Percentiles rank a stretch among this genome's conserved stretches.
These are phyloP conservation scores for Zoroaster sp. DNA, from an alignment of 53 echinoderm and acorn worm species.

Conservation along the genomic window DNA sequence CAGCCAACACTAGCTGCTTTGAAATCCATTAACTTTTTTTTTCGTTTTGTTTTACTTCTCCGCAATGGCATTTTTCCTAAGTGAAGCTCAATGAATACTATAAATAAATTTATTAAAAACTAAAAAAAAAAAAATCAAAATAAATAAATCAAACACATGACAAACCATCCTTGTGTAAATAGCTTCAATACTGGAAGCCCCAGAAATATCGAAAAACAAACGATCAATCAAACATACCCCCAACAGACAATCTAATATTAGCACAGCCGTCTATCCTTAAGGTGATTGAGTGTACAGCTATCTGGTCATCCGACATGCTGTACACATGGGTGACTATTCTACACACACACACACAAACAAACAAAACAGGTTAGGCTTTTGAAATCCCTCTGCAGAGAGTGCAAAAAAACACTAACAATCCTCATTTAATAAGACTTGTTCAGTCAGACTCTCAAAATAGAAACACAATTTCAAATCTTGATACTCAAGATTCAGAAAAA, in stretches of 20 bases:
- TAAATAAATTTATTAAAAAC: neutral
- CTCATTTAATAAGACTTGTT: too few relatives aligned
- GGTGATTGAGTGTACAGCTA: neutral
- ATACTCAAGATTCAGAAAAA: too few relatives aligned
- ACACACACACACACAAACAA: too few relatives aligned
- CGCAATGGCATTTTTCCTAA: neutral
- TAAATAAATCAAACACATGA: neutral
- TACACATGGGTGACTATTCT: too few relatives aligned
- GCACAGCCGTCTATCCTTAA: neutral
- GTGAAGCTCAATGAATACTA: neutral
- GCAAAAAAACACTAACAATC: too few relatives aligned
- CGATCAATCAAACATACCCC: neutral
- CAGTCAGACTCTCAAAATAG: too few relatives aligned
- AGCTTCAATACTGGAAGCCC: neutral
- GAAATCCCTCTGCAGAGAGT: too few relatives aligned
- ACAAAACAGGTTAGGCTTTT: too few relatives aligned
- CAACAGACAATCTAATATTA: neutral
- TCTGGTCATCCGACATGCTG: too few relatives aligned
- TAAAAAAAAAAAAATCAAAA: neutral
- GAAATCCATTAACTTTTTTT: neutral
- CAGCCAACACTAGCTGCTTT: neutral
- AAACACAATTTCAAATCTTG: too few relatives aligned
- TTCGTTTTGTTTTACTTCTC: neutral
- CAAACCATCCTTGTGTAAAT: neutral
- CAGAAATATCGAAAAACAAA: neutral